These are phyloP conservation scores for Ariolimax columbianus DNA, from an alignment of 2,888 invertebrate species.

Conservation along the genomic window DNA sequence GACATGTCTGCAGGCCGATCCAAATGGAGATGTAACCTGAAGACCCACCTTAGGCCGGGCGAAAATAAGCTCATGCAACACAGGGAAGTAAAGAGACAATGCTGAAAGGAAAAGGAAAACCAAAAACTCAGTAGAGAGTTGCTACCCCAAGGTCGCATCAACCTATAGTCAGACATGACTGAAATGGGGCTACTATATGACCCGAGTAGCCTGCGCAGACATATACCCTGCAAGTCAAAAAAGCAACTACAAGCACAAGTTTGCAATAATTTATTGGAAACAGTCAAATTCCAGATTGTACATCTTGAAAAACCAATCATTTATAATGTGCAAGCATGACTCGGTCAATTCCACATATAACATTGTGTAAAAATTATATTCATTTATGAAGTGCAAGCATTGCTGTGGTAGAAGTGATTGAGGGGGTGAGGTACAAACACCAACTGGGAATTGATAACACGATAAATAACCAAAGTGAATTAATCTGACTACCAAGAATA, in stretches of 20 bases:
- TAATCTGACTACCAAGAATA: neutral
- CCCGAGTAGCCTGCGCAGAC: no score
- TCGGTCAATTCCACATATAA: neutral
- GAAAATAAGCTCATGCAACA: no score
- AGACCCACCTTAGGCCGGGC: no score
- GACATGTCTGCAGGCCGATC: no score
- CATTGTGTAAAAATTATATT: neutral
- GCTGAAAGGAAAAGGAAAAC: no score
- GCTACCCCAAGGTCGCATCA: no score
- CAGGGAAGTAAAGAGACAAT: no score
- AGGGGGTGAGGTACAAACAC: neutral
- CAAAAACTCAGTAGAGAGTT: no score
- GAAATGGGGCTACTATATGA: no score
- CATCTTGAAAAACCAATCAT: conserved; percentile 12
- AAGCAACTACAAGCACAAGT: neutral
- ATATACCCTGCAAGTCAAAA: neutral
- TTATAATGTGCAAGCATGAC: neutral
- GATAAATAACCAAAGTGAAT: neutral
- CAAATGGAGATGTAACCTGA: no score
- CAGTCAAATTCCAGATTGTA: conserved; percentile 22
- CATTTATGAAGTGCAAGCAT: neutral
- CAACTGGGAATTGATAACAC: neutral
- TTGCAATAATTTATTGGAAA: conserved; percentile 44
- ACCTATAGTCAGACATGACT: no score
- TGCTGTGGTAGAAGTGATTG: neutral